These are phyloP conservation scores for Hippocampus barbouri DNA, from an alignment of 2,113 vertebrate species.

Conservation along the genomic window DNA sequence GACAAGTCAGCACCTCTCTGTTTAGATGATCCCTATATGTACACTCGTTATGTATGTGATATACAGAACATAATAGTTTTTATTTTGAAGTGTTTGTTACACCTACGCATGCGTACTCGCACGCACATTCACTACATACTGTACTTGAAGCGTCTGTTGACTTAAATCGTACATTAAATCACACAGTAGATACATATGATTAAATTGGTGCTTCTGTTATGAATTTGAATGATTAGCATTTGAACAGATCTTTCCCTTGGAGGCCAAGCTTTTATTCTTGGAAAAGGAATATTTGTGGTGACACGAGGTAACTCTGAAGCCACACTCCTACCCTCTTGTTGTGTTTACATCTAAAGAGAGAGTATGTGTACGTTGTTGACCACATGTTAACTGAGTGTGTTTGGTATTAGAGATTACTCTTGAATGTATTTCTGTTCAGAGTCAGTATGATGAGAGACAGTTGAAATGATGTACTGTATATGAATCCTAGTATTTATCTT, in stretches of 20 bases:
- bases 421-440: neutral
- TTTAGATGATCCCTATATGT: neutral
- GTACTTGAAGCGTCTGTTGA: too few species aligned
- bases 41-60: too few species aligned
- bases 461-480: neutral
- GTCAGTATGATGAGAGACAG: neutral
- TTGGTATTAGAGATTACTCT: neutral
- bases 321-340: neutral
- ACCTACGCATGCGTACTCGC: too few species aligned
- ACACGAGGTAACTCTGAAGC: neutral
- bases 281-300: neutral
- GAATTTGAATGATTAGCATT: too few species aligned
- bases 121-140: neutral
- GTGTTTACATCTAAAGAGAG: neutral
- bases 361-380: neutral
- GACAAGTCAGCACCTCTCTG: neutral
- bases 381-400: neutral
- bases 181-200: too few species aligned
- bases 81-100: too few species aligned
- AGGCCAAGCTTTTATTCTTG: neutral
- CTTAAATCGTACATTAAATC: too few species aligned
- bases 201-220: too few species aligned
- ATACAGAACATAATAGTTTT: neutral
- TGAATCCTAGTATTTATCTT: neutral
- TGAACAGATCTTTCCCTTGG: neutral